Evolutionary conservation across 2,888 invertebrate genomes (phyloP), one percentile per base, ranked within the genome.

Genomic region (Leptinotarsa haldemani): DNA sequence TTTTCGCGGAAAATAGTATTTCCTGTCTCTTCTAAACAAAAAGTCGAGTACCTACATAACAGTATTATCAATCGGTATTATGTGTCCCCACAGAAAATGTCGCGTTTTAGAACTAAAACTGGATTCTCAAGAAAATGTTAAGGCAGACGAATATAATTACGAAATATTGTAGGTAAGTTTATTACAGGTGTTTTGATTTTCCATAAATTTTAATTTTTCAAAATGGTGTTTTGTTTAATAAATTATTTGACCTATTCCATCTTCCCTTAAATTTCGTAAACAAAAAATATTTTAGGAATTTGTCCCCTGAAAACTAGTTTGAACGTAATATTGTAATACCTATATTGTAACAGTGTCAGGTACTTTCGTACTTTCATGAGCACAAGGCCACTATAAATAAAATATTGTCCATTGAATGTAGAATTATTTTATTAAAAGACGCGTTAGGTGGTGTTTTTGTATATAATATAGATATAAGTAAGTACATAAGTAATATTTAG

Each of bases 141-240:
- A 74, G 76, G 69, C 74, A 76, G 66, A 22, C 63, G 48, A 48
- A 12, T 65, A 67, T 25, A 76, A 74, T 76, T 77, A 71, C 77
- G 79, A 79, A 78, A 81, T 79, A 71, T 53, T 64, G n/a, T 78
- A 80, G 79, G 80, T 80, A 71, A 80, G 80, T 77, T 65, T 22
- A 68, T 71, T 64, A 74, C 69, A 77, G 74, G 76, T 75, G 73
- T 69, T 61, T 16, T 61, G 30, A 30, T 30, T 58, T 40, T 61
- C 30, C 7, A 61, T 61, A 16, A 61, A 25, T 61, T 3, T 20
- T 15, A 20, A 56, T 13, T 40, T 40, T 40, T 40, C 40, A 2
- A 40, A 40, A 40, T 40, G 40, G 9, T 9, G 40, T 40, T 40
- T 40, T 40, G 40, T 40, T 40, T 40, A 12, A 40, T 40, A 40